Evolutionary conservation across 2,888 invertebrate species (phyloP).

Genomic region (Drosophila putrida): DNA sequence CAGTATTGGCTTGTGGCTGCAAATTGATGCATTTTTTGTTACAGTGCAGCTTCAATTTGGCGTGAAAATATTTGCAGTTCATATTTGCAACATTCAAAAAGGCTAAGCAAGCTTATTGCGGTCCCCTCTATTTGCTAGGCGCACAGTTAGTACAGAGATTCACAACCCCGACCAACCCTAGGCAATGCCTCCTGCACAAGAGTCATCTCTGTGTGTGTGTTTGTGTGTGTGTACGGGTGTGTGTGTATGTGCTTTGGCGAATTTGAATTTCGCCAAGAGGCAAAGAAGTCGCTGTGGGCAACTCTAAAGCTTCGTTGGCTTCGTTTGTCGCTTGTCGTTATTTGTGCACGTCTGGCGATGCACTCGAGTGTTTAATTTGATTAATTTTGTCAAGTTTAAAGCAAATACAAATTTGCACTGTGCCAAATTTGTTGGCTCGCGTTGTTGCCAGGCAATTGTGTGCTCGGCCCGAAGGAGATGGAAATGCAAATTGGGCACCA

Average conservation of each 20-base stretch:
- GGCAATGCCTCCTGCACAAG: neutral
- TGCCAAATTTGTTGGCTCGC: conserved; percentile 69
- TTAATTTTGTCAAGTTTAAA: conserved; percentile 82
- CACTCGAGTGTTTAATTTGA: conserved; percentile 84
- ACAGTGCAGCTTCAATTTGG: conserved; percentile 63
- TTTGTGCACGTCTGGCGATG: conserved; percentile 81
- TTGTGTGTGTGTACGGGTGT: conserved; percentile 38
- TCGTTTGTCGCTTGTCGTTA: conserved; percentile 59
- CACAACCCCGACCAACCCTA: neutral
- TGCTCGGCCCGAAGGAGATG: conserved; percentile 18
- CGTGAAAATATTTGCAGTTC: conserved; percentile 77
- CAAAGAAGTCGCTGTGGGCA: conserved; percentile 55
- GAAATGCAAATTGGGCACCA: conserved; percentile 17
- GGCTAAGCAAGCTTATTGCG: conserved; percentile 80
- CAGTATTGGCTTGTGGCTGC: no score
- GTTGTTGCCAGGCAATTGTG: conserved; percentile 50
- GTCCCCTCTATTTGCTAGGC: conserved; percentile 63
- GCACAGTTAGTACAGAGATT: conserved; percentile 35
- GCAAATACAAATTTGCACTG: conserved; percentile 77
- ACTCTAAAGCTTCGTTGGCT: conserved; percentile 24
- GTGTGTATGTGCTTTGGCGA: conserved; percentile 53
- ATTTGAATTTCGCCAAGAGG: conserved; percentile 70
- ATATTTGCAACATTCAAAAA: conserved; percentile 77
- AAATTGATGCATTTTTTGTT: neutral
- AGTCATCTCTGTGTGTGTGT: neutral